Evolutionary conservation across 1,140 invertebrate species (phyloP).

Genomic region (Lepidurus packardi): DNA sequence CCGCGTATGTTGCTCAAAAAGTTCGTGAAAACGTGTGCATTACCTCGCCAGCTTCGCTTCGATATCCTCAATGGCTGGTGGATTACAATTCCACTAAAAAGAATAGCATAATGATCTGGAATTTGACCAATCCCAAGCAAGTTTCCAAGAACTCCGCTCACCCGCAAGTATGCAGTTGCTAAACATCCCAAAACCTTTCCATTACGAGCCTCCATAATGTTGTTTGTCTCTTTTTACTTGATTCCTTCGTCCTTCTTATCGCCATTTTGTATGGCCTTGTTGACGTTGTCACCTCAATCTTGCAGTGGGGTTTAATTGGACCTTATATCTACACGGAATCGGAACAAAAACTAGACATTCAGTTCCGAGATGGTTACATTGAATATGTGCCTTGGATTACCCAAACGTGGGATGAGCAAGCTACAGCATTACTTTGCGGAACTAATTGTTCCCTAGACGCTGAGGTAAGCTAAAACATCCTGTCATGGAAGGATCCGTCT

Average conservation of each 20-base stretch:
- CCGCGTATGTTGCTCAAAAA: not conserved
- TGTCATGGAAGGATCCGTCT: not conserved
- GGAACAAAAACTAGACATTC: not conserved
- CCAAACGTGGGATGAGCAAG: slow-evolving; percentile 6
- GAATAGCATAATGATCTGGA: not conserved
- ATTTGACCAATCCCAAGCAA: not conserved
- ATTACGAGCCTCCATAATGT: not conserved
- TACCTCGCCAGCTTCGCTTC: not conserved
- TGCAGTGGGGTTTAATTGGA: not conserved
- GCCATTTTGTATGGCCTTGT: not conserved
- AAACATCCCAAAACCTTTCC: not conserved
- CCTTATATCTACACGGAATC: not conserved
- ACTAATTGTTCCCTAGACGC: not conserved
- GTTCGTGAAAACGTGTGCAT: not conserved
- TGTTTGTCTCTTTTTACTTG: not conserved
- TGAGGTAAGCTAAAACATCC: not conserved
- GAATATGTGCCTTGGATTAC: not conserved
- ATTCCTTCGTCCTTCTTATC: not conserved
- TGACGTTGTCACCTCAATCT: not conserved
- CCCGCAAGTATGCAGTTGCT: not conserved
- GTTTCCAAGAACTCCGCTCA: not conserved
- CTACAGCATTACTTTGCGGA: not conserved
- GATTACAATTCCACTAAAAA: not conserved
- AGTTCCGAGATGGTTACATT: slow-evolving; percentile 7
- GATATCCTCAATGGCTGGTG: not conserved